Evolutionary conservation across 2,888 invertebrate genomes (phyloP).

Genomic region (Tineola bisselliella): DNA sequence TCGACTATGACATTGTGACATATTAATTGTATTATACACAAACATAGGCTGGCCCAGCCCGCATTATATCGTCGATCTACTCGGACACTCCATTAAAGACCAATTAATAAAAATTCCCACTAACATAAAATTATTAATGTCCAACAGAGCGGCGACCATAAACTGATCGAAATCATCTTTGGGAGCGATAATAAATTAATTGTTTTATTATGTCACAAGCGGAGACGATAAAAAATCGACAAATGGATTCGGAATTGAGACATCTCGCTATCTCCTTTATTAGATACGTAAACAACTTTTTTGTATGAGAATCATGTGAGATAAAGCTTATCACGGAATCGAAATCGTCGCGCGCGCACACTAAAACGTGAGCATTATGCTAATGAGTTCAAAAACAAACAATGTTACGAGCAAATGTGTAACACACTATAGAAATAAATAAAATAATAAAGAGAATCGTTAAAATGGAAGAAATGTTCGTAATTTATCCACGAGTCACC

Average conservation of each 20-base stretch:
- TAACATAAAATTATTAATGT: conserved; percentile 59
- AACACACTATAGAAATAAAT: conserved; percentile 67
- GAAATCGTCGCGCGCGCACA: conserved; percentile 21
- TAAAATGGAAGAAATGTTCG: conserved; percentile 66
- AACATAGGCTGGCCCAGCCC: conserved; percentile 25
- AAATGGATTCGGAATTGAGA: conserved; percentile 60
- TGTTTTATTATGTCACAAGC: conserved; percentile 62
- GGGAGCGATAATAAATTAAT: conserved; percentile 58
- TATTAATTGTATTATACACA: not conserved
- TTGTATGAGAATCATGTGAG: not conserved
- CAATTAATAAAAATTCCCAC: conserved; percentile 64
- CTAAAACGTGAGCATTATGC: conserved; percentile 53
- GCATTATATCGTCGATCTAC: conserved; percentile 35
- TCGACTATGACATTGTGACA: too few relatives aligned
- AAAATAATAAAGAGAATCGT: conserved; percentile 68
- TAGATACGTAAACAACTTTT: conserved; percentile 33
- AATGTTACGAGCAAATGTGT: conserved; percentile 66
- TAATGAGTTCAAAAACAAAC: conserved; percentile 66
- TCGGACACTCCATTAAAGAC: conserved; percentile 44
- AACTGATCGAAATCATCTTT: conserved; percentile 57
- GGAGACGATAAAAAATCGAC: conserved; percentile 50
- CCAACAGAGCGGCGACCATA: conserved; percentile 45
- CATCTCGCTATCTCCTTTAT: conserved; percentile 61
- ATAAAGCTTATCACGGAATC: conserved; percentile 33
- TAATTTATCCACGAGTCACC: conserved; percentile 68